Base-by-base conservation (phyloP, 2,888 invertebrate species). In the Colostygia pectinataria region DNA sequence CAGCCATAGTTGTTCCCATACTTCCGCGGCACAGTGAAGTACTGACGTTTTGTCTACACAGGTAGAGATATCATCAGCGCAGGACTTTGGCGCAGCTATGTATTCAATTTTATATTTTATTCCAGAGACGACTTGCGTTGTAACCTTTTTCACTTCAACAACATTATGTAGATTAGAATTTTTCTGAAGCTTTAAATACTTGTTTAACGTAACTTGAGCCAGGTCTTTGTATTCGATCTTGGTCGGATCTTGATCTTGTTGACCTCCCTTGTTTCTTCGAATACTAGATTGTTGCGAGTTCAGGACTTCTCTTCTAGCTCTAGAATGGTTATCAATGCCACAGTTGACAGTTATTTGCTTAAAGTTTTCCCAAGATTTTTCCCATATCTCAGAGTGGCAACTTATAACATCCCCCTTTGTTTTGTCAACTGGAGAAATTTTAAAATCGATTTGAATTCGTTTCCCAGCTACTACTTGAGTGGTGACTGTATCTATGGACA, bases 1-100 rank as follows among this genome's bases (percentile, higher is more conserved):
- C 14, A 90, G 28, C 93, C 93, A 93, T 4, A 91, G 89, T 25
- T 80, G 84, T 25, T 90, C 82, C 92, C 91, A 92, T 36, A 92
- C 83, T 42, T 74, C 60, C 24, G 93, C 68, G 15, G 81, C 59
- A 64, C 93, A 93, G 48, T 63, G 57, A 13, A 77, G 50, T 20
- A 63, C 36, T 9, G 51, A 45, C 14, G 63, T 57, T 8, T 44
- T 52, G 6, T 59, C 47, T 14, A 44, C 41, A 63, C 74, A 66
- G 29, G 55, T 40, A 3, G 54, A 43, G 14, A 50, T 38, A 25
- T 70, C 51, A 1, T 53, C 32, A 18, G 63, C 56, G 37, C 71
- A 73, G 23, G 56, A 56, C 6, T 55, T 61, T 4, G 69, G 68
- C 1, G 63, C 60, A 23, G 79, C 77, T 33, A 55, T 65, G 49